A percentile compares a stretch with the other conserved stretches of the same genome.
phyloP scores from a whole-genome alignment of 2,888 invertebrate genomes.

The Pyrochroa serraticornis region DNA sequence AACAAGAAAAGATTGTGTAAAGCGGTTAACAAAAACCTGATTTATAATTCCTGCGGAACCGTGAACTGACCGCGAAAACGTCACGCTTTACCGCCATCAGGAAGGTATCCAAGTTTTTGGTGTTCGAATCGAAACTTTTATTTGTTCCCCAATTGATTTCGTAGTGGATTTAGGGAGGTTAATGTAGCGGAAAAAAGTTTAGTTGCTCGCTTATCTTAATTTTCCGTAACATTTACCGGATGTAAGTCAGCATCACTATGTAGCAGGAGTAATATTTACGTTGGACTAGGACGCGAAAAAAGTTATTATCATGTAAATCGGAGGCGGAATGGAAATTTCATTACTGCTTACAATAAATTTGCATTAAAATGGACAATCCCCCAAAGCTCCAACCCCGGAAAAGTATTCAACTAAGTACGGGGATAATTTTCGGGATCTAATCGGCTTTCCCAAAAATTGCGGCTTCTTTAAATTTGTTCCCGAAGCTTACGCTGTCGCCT shows the following conservation, averaged over 20 bases:
- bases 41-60: neutral
- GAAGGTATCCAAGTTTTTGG: neutral
- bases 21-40: slow-evolving; percentile 3
- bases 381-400: neutral
- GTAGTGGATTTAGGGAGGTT: slow-evolving; percentile 14
- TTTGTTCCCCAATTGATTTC: slow-evolving; percentile 7
- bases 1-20: slow-evolving; percentile 3
- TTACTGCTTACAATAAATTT: slow-evolving; percentile 16
- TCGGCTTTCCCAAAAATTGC: too few species aligned
- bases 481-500: neutral
- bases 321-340: slow-evolving; percentile 13
- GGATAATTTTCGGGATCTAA: too few species aligned
- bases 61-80: neutral
- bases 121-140: slow-evolving; percentile 8
- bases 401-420: too few species aligned
- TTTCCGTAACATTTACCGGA: slow-evolving; percentile 22
- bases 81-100: neutral
- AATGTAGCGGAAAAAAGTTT: slow-evolving; percentile 20
- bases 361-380: slow-evolving; percentile 7
- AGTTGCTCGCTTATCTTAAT: slow-evolving; percentile 19
- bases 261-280: slow-evolving; percentile 2
- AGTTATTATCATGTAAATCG: slow-evolving; percentile 16
- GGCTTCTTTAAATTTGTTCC: too few species aligned
- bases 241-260: slow-evolving; percentile 3
- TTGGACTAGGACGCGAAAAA: neutral